Percentiles rank a stretch among this genome's conserved stretches.
Conservation (phyloP, 2,888 invertebrate species). For the Pristionchus maxplancki region DNA sequence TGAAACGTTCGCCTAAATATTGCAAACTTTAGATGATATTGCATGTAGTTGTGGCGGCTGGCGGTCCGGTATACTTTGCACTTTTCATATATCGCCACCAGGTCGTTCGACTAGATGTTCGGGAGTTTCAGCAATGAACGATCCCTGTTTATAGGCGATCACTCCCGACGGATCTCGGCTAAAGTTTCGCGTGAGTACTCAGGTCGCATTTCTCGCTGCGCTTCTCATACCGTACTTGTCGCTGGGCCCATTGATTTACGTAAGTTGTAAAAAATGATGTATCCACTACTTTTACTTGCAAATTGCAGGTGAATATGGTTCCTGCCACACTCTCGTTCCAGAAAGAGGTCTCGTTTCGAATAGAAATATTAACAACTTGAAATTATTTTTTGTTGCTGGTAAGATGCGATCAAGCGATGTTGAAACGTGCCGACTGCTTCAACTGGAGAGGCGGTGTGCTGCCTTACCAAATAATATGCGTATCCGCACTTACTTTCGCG, state of each 20-base stretch:
- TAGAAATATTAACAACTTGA: no score
- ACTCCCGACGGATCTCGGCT: not conserved
- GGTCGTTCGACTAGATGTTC: not conserved
- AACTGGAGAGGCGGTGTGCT: not conserved
- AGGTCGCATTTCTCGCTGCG: not conserved
- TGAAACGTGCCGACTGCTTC: not conserved
- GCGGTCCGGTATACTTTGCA: not conserved
- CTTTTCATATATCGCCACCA: constrained; percentile 1
- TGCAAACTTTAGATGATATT: no score
- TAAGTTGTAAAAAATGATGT: no score
- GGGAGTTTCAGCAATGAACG: no score
- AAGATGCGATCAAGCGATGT: not conserved
- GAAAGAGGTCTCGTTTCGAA: not conserved
- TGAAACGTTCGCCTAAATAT: no score
- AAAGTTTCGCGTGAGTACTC: not conserved
- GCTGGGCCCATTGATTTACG: not conserved
- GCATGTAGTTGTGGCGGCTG: no score
- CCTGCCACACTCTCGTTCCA: not conserved
- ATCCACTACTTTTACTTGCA: no score
- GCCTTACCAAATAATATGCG: no score
- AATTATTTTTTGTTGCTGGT: not conserved
- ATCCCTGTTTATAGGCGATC: not conserved
- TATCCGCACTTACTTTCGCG: no score
- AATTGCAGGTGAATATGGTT: not conserved
- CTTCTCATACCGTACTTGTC: not conserved